A percentile compares a stretch with the other conserved stretches of the same genome.
Conservation (phyloP, 2,888 invertebrate species). For the Eumerus sabulonum region DNA sequence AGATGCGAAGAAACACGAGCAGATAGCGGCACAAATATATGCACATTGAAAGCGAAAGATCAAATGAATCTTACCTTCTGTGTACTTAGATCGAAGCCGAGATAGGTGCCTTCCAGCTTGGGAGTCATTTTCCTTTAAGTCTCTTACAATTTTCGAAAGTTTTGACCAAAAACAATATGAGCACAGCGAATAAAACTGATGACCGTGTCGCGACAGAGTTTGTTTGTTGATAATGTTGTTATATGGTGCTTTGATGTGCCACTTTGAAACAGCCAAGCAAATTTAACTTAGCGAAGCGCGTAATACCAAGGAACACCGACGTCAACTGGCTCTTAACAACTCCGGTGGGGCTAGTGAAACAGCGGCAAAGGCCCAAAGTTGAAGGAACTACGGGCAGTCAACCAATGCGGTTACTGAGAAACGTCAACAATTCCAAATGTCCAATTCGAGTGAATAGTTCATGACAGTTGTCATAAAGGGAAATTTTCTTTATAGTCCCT, state of each 20-base stretch:
- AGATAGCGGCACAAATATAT: too few species aligned
- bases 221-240: conserved; percentile 3
- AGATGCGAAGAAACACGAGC: too few species aligned
- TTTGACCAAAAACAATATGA: too few species aligned
- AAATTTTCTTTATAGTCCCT: too few species aligned
- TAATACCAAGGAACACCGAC: conserved; percentile 12
- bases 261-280: neutral
- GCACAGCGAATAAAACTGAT: neutral
- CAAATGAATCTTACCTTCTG: conserved; percentile 82
- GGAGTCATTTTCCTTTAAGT: conserved; percentile 60
- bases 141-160: too few species aligned
- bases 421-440: conserved; percentile 57
- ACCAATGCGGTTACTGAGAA: conserved; percentile 51
- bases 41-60: neutral
- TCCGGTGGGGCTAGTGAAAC: neutral
- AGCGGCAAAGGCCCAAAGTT: conserved; percentile 24
- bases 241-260: neutral
- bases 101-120: conserved; percentile 80
- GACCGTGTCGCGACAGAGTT: neutral
- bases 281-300: conserved; percentile 12
- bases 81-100: conserved; percentile 92
- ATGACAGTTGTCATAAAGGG: conserved; percentile 37
- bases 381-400: conserved; percentile 36
- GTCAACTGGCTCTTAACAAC: conserved; percentile 17
- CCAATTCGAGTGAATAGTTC: conserved; percentile 8